These are phyloP conservation scores for Pitta sordida DNA, from an alignment of 2,113 vertebrate genomes.

Conservation along the genomic window DNA sequence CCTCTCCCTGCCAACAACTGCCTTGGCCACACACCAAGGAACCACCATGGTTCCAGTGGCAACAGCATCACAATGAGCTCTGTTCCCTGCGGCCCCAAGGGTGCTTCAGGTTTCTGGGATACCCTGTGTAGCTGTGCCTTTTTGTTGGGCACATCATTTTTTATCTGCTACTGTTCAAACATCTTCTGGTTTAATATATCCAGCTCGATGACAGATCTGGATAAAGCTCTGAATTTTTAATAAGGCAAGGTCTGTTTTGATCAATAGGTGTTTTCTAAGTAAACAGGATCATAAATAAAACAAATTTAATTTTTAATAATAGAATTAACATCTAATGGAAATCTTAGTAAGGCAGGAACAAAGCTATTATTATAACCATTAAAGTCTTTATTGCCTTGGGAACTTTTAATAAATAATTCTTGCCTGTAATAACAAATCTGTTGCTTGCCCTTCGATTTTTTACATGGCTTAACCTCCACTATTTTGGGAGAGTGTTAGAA, in stretches of 20 bases:
- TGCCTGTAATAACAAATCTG: neutral
- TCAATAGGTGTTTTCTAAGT: neutral
- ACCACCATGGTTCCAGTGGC: accelerated
- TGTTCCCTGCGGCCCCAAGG: neutral
- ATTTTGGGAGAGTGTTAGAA: neutral
- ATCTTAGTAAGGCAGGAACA: neutral
- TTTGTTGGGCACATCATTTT: neutral
- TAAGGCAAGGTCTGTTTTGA: neutral
- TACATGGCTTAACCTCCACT: neutral
- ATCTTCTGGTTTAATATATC: neutral
- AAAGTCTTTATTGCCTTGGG: neutral
- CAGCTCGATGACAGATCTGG: neutral
- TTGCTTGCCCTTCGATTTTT: neutral
- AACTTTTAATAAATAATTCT: constrained; percentile 6
- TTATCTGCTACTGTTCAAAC: neutral
- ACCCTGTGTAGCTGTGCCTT: neutral
- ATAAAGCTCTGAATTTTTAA: neutral
- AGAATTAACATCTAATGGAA: neutral
- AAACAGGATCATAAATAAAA: constrained; percentile 19
- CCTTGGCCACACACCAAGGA: neutral
- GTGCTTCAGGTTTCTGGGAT: neutral
- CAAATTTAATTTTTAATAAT: constrained; percentile 4
- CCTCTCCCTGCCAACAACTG: neutral
- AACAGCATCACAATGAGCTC: neutral
- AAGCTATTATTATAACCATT: neutral